Percentiles rank a stretch among this genome's conserved stretches.
Conservation (phyloP, 2,797 vertebrate genomes). For the Sarcophilus harrisii region DNA sequence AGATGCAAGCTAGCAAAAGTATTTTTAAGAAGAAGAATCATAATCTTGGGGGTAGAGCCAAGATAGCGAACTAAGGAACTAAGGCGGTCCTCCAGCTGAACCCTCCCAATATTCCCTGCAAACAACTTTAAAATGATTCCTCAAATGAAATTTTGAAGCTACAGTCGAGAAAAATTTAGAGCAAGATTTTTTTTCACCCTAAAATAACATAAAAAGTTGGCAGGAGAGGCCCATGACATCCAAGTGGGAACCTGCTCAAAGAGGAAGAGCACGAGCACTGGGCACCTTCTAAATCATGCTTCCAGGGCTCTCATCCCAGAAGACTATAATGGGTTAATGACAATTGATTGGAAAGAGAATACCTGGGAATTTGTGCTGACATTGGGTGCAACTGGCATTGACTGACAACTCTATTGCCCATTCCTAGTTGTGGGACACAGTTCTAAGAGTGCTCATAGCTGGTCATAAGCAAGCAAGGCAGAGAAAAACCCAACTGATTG, state of each 20-base stretch:
- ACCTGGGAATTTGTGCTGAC: neutral
- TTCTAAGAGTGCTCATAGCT: neutral
- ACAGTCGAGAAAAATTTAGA: neutral
- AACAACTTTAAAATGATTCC: neutral
- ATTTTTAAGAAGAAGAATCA: neutral
- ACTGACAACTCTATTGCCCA: neutral
- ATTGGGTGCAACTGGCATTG: neutral
- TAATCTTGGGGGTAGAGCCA: neutral
- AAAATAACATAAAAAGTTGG: neutral
- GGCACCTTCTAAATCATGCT: neutral
- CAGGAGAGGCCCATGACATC: neutral
- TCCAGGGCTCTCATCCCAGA: neutral
- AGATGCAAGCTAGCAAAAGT: neutral
- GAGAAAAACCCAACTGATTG: no score
- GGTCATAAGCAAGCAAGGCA: neutral
- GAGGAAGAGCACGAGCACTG: neutral
- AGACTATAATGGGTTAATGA: neutral
- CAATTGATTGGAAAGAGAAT: neutral
- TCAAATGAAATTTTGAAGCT: neutral
- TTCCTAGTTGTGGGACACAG: neutral
- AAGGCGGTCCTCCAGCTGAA: neutral
- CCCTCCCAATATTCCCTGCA: neutral
- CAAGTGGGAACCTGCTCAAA: neutral
- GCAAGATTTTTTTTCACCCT: neutral
- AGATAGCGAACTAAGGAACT: neutral